A percentile compares a stretch with the other conserved stretches of the same genome.
Conservation (phyloP, 2,113 vertebrate species). For the Mormyrus iriodes region DNA sequence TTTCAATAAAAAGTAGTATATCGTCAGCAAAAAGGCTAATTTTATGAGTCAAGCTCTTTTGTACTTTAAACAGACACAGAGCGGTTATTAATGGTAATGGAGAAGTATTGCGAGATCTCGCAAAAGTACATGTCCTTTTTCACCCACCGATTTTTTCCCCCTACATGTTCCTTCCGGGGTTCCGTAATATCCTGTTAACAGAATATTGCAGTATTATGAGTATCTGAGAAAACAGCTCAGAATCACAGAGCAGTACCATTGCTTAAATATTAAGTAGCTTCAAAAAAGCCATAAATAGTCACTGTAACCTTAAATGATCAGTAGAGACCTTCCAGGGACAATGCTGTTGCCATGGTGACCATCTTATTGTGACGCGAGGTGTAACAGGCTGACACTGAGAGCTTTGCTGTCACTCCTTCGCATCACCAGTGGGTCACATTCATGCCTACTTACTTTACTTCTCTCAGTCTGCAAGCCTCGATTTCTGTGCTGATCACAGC, state of each 20-base stretch:
- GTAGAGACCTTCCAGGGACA: not conserved
- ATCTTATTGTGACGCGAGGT: not conserved
- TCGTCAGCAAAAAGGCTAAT: too few species aligned
- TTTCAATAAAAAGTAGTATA: too few species aligned
- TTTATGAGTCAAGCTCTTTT: too few species aligned
- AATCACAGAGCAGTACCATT: not conserved
- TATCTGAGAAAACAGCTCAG: not conserved
- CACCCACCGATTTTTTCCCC: too few species aligned
- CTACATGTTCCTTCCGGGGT: too few species aligned
- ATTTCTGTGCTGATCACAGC: not conserved
- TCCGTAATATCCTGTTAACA: conserved; percentile 29
- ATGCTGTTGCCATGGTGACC: not conserved
- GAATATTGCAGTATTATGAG: not conserved
- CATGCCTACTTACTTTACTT: not conserved
- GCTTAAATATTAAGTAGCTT: not conserved
- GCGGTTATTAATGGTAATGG: too few species aligned
- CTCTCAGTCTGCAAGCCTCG: not conserved
- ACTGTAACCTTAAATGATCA: not conserved
- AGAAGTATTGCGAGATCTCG: too few species aligned
- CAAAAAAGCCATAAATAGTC: not conserved
- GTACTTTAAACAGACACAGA: too few species aligned
- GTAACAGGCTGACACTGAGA: not conserved
- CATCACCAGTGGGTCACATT: not conserved
- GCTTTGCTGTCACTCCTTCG: not conserved
- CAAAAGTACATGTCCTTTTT: too few species aligned